These are phyloP conservation scores for Potorous gilbertii DNA, from an alignment of 2,797 vertebrate species.

Conservation along the genomic window DNA sequence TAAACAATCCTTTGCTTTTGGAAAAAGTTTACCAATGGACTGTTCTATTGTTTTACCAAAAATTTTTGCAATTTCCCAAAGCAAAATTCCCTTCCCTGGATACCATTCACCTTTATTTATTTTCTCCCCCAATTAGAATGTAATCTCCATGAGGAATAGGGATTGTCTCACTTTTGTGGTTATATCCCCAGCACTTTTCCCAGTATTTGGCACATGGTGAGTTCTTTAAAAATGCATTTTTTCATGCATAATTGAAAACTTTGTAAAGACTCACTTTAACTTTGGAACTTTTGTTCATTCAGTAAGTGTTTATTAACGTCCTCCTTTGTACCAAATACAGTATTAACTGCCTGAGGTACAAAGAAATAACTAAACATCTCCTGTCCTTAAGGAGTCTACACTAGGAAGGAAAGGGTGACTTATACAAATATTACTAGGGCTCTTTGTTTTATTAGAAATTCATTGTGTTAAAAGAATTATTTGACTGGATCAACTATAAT, in stretches of 20 bases:
- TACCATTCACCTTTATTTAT: background rate
- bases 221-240: background rate
- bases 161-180: background rate
- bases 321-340: fast-evolving
- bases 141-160: background rate
- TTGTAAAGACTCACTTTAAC: background rate
- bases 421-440: slow-evolving; percentile 40
- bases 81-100: background rate
- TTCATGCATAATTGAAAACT: background rate
- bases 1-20: background rate
- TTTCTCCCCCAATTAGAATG: background rate
- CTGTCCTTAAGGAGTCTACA: background rate
- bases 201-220: background rate
- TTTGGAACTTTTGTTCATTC: background rate
- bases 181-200: background rate
- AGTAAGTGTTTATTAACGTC: background rate
- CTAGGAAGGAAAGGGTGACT: background rate
- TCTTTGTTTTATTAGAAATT: slow-evolving; percentile 41
- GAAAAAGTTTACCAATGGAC: background rate
- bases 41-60: background rate
- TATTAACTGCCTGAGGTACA: background rate
- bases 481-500: slow-evolving; percentile 29
- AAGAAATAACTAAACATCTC: background rate
- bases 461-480: slow-evolving; percentile 25
- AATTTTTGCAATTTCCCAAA: background rate